Percentiles rank a stretch among this genome's conserved stretches.
phyloP scores from a whole-genome alignment of 2,797 vertebrate species.

The Sebastes aleutianus region DNA sequence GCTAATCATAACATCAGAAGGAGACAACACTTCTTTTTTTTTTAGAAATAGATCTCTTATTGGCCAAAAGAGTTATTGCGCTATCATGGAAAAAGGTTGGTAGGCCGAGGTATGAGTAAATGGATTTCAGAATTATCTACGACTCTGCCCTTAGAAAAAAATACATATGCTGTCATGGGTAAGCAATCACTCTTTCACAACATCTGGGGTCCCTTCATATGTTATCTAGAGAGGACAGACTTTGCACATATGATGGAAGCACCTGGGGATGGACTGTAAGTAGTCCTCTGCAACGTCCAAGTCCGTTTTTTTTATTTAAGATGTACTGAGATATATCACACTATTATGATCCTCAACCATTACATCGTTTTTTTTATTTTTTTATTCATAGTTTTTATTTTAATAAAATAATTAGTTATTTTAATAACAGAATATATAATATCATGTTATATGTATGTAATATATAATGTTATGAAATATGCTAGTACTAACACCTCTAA shows the following conservation, averaged over 20 bases:
- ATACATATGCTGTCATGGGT: background rate
- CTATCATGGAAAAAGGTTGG: background rate
- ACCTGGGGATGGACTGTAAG: background rate
- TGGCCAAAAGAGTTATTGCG: background rate
- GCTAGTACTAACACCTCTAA: background rate
- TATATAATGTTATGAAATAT: background rate
- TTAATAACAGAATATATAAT: too few relatives aligned
- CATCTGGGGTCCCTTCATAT: background rate
- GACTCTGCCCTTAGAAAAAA: background rate
- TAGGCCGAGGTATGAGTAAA: background rate
- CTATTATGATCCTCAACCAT: background rate
- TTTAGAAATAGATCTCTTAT: background rate
- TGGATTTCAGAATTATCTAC: background rate
- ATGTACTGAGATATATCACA: background rate
- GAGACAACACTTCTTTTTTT: background rate
- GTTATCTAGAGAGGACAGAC: background rate
- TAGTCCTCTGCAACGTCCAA: too few relatives aligned
- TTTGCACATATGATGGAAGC: background rate
- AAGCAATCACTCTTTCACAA: background rate
- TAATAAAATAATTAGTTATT: too few relatives aligned
- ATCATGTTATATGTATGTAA: background rate
- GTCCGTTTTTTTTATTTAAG: background rate
- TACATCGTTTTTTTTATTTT: fast-evolving
- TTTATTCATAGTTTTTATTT: too few relatives aligned
- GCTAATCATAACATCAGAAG: background rate